Base-by-base conservation (phyloP, 1,140 invertebrate genomes). In the Lepidurus couesii region DNA sequence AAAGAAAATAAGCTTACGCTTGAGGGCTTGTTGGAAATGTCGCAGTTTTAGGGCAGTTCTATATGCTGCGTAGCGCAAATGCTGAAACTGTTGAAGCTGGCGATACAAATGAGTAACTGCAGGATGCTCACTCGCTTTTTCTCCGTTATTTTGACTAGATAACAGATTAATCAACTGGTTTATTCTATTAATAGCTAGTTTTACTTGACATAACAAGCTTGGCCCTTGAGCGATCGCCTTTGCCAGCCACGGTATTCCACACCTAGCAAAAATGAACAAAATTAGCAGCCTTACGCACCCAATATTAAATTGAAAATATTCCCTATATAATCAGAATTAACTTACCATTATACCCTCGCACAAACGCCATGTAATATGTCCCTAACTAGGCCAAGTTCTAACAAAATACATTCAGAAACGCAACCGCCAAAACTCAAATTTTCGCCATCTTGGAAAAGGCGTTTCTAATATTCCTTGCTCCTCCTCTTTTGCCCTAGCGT, bases 1-100 rank as follows among this genome's bases (percentile, higher is more conserved):
- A 34, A 34, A 34, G 34, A 34, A 34, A 34, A 34, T 34, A 34
- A 34, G 34, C 86, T 87, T 87, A 91, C 90, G 87, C 83, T 87
- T 86, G 75, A 91, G 84, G 80, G 86, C 83, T 80, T 87, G 88
- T 86, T 94, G 93, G 79, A 95, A 83, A 77, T 88, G 87, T 81
- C 90, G 86, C 76, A 95, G 86, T 86, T 95, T 95, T 84, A 93
- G 90, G 16, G 92, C 93, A 73, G 92, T 92, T 81, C 93, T 87
- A 85, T 95, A 95, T 26, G 91, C 90, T 80, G 91, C 90, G 85
- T 93, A 95, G 42, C 78, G 78, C 24, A 79, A 75, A 42, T 79
- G 42, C 34, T 74, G 24, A 21, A 79, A 79, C 34, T 79, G 73
- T 34, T 74, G 43, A 13, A 79, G 21, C 9, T 73, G 53, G 13